Conservation (phyloP, 2,113 vertebrate species). For the Tautogolabrus adspersus region DNA sequence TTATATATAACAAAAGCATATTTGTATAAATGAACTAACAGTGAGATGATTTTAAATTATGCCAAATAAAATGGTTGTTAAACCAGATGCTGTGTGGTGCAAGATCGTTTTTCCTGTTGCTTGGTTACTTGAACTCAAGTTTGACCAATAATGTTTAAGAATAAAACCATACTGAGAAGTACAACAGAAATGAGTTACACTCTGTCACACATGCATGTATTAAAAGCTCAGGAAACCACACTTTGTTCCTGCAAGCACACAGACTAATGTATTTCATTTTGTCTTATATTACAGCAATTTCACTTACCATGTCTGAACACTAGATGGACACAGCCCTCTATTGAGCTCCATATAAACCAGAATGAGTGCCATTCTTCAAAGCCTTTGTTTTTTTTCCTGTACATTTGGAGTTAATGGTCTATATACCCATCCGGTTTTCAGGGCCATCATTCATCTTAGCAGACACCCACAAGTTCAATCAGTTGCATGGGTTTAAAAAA, state of each 20-base stretch:
- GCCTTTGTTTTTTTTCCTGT: constrained; percentile 16
- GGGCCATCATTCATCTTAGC: constrained; percentile 60
- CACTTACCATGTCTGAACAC: constrained; percentile 64
- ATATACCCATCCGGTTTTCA: constrained; percentile 41
- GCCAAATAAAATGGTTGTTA: constrained; percentile 83
- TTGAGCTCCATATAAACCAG: not conserved
- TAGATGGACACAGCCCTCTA: constrained; percentile 73
- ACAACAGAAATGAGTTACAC: constrained; percentile 9
- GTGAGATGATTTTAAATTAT: constrained; percentile 89
- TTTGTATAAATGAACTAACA: constrained; percentile 90
- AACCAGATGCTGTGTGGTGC: constrained; percentile 37
- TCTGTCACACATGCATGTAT: not conserved
- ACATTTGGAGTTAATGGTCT: constrained; percentile 70
- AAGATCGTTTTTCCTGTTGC: not conserved
- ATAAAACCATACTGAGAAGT: constrained; percentile 1
- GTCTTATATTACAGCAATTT: not conserved
- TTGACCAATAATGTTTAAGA: not conserved
- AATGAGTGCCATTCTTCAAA: constrained; percentile 25
- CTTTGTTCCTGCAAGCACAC: not conserved
- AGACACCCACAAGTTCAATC: constrained; percentile 64
- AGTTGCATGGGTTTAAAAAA: constrained; percentile 42
- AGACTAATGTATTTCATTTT: not conserved
- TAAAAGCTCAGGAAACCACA: constrained; percentile 57
- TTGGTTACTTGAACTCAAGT: not conserved
- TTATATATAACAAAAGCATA: constrained; percentile 85